A percentile compares a stretch with the other conserved stretches of the same genome.
These are phyloP conservation scores for Eleutherodactylus coqui DNA, from an alignment of 2,797 vertebrate genomes.

Conservation along the genomic window DNA sequence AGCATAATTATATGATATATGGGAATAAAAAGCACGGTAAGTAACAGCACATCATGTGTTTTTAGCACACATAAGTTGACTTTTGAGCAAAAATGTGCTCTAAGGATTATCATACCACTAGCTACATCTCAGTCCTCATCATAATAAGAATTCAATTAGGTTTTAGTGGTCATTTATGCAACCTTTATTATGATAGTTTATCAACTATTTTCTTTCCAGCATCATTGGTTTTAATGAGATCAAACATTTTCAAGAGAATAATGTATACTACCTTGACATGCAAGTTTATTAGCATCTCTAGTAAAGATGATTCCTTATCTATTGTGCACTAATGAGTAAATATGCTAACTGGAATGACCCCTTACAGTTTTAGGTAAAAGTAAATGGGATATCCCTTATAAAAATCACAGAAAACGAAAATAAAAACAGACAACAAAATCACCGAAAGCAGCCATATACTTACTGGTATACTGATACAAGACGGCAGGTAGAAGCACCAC, in stretches of 20 bases:
- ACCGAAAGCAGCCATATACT: too few species aligned
- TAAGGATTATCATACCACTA: conserved; percentile 5
- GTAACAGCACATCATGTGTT: too few species aligned
- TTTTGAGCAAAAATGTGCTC: background rate
- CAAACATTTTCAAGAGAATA: conserved; percentile 9
- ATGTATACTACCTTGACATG: conserved; percentile 31
- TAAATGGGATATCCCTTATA: too few species aligned
- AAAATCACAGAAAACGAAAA: too few species aligned
- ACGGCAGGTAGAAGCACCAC: too few species aligned
- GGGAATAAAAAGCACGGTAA: too few species aligned
- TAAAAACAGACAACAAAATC: too few species aligned
- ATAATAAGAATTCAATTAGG: conserved; percentile 49
- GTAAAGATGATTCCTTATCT: conserved; percentile 25
- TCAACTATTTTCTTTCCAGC: conserved; percentile 47
- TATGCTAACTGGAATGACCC: conserved; percentile 12
- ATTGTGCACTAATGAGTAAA: conserved; percentile 5
- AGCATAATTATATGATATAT: too few species aligned
- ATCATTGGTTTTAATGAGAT: conserved; percentile 49
- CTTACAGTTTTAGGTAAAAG: conserved; percentile 5
- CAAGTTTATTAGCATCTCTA: conserved; percentile 31
- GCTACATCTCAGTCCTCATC: background rate
- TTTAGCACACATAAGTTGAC: too few species aligned
- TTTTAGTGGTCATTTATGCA: conserved; percentile 51
- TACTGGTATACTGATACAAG: too few species aligned
- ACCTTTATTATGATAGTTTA: conserved; percentile 55